These are phyloP conservation scores for Misgurnus mizolepis DNA, from an alignment of 2,113 vertebrate genomes.

Conservation along the genomic window DNA sequence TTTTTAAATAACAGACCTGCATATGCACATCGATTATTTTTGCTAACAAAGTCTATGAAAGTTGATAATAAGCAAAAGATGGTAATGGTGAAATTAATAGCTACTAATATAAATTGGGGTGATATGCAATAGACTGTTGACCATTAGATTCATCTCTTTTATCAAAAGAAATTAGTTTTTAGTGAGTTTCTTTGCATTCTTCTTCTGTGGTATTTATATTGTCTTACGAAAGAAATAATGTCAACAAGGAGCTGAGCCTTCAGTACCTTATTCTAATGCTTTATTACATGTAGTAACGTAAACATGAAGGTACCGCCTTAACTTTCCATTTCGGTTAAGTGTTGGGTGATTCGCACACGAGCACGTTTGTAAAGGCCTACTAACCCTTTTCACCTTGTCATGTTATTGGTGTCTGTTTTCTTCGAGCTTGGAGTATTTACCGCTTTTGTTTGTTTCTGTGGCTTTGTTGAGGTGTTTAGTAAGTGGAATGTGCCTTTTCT, in stretches of 20 bases:
- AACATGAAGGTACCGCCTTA: conserved; percentile 18
- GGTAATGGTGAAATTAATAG: conserved; percentile 46
- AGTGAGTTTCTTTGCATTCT: conserved; percentile 34
- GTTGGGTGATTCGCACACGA: neutral
- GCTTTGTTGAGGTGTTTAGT: conserved; percentile 61
- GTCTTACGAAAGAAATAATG: conserved; percentile 14
- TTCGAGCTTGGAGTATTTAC: neutral
- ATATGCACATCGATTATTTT: conserved; percentile 75
- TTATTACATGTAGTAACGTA: neutral
- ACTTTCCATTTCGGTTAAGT: neutral
- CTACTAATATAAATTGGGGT: conserved; percentile 54
- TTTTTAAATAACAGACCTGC: conserved; percentile 69
- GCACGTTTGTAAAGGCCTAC: neutral
- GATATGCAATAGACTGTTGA: conserved; percentile 64
- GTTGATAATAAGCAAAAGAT: conserved; percentile 28
- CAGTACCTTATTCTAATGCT: conserved; percentile 24
- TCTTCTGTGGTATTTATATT: conserved; percentile 36
- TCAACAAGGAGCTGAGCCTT: conserved; percentile 43
- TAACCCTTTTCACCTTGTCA: neutral
- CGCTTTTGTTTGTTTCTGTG: conserved; percentile 7
- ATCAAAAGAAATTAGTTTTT: neutral
- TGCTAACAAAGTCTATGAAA: conserved; percentile 65
- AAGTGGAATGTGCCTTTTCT: conserved; percentile 91
- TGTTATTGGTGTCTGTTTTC: conserved; percentile 7
- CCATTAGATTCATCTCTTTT: too few relatives aligned